Evolutionary conservation across 2,888 invertebrate genomes (phyloP), one percentile per base, ranked within the genome.

Genomic region (Agrilus biguttatus): DNA sequence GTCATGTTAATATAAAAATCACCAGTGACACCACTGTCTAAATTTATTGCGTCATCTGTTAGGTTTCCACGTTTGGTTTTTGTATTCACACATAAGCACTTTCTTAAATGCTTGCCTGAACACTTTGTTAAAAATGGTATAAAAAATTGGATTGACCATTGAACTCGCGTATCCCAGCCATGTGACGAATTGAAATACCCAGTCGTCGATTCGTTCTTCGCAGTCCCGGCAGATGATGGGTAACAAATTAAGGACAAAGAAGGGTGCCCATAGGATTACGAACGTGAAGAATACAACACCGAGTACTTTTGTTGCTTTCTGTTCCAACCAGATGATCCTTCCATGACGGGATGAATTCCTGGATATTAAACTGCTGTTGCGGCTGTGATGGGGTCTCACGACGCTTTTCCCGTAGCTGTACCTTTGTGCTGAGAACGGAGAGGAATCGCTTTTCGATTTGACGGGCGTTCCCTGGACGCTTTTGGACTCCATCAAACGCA

Each of bases 81-180:
- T 73, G 61, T 86, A 87, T 52, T 78, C 74, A 65, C 90, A 91
- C 44, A 80, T 66, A 44, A 91, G 66, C 8, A 91, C 86, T 63
- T 84, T 86, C 60, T 88, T 85, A 63, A 91, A 91, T 0, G 91
- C 88, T 60, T 89, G 84, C 36, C 92, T 74, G 67, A 93, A 93
- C 45, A 89, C 85, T 61, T 90, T 89, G 67, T 93, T 93, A 67
- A 93, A 93, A 57, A 92, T 89, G 19, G 93, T 93, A 63, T 93
- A 93, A 69, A 93, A 92, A 57, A 93, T 86, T 1, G 93, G 93
- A 68, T 93, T 93, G 32, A 93, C 88, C 80, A 90, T 90, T 12
- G 90, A 90, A 60, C 90, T 90, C 42, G 90, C 85, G 62, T 92
- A 93, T 14, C 93, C 93, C 48, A 93, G 70, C 93, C 93, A 93